Percentiles rank a stretch among this genome's conserved stretches.
phyloP scores from a whole-genome alignment of 35 echinoderm and acorn worm species.

The Apostichopus japonicus region DNA sequence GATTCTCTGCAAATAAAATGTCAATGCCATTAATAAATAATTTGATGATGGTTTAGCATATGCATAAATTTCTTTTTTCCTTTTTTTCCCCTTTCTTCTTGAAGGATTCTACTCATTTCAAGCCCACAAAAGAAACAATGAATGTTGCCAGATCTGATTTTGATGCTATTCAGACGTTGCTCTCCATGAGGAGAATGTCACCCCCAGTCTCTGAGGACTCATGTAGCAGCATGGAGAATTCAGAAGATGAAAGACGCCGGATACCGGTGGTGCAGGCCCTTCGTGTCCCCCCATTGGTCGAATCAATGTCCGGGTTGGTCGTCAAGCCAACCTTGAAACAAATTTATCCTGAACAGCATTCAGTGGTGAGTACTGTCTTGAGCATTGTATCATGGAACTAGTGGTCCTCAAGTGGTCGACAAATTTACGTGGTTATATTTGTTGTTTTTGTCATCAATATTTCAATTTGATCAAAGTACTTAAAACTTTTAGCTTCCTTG shows the following conservation, averaged over 20 bases:
- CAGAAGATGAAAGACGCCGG: neutral
- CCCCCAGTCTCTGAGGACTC: slow-evolving; percentile 32
- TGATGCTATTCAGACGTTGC: slow-evolving; percentile 82
- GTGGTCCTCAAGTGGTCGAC: too few species aligned
- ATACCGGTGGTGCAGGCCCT: neutral
- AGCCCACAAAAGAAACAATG: neutral
- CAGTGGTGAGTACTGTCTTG: neutral
- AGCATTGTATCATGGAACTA: too few species aligned
- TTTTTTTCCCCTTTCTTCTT: neutral
- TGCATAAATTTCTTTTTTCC: too few species aligned
- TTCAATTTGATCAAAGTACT: too few species aligned
- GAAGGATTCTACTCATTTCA: neutral
- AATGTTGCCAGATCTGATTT: slow-evolving; percentile 63
- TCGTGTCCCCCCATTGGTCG: neutral
- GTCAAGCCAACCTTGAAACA: neutral
- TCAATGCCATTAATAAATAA: too few species aligned
- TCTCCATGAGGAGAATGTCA: slow-evolving; percentile 71
- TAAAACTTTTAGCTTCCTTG: too few species aligned
- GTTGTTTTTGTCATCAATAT: too few species aligned
- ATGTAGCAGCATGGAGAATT: neutral
- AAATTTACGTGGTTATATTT: too few species aligned
- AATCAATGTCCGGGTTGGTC: neutral
- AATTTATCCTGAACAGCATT: neutral
- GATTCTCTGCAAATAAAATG: too few species aligned
- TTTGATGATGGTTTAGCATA: too few species aligned